Percentiles rank a stretch among this genome's conserved stretches.
These are phyloP conservation scores for Tupaia tana DNA, from an alignment of 2,113 vertebrate species.

Conservation along the genomic window DNA sequence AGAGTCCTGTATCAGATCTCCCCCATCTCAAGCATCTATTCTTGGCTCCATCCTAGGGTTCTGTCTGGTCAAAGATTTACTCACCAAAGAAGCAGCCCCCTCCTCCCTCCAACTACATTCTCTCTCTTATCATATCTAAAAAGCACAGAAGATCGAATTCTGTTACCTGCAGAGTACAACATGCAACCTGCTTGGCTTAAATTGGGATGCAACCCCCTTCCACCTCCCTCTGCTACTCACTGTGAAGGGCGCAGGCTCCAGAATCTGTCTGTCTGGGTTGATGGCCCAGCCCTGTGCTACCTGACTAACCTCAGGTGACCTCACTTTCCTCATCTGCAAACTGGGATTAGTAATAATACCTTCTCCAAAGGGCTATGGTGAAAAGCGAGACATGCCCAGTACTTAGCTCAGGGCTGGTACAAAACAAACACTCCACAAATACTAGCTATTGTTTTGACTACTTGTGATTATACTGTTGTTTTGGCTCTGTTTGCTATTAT, in stretches of 20 bases:
- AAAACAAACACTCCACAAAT: neutral
- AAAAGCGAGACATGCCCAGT: neutral
- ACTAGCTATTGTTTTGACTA: neutral
- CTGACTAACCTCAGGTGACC: neutral
- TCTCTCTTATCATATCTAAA: neutral
- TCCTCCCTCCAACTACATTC: neutral
- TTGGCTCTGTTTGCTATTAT: neutral
- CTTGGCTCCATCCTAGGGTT: neutral
- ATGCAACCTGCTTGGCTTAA: neutral
- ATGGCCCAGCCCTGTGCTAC: neutral
- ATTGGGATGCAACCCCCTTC: too few species aligned
- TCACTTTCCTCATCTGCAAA: neutral
- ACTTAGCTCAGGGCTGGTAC: neutral
- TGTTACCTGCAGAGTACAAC: neutral
- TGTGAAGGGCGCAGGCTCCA: neutral
- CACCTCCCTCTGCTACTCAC: neutral
- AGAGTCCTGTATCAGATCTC: neutral
- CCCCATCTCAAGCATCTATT: neutral
- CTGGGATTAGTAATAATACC: neutral
- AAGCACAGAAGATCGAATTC: neutral
- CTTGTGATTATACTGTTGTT: neutral
- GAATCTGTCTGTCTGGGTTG: neutral
- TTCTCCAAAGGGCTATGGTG: neutral
- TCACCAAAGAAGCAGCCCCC: neutral
- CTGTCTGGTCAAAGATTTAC: neutral